Base-by-base conservation (phyloP, 2,888 invertebrate genomes). In the Willowsia nigromaculata region DNA sequence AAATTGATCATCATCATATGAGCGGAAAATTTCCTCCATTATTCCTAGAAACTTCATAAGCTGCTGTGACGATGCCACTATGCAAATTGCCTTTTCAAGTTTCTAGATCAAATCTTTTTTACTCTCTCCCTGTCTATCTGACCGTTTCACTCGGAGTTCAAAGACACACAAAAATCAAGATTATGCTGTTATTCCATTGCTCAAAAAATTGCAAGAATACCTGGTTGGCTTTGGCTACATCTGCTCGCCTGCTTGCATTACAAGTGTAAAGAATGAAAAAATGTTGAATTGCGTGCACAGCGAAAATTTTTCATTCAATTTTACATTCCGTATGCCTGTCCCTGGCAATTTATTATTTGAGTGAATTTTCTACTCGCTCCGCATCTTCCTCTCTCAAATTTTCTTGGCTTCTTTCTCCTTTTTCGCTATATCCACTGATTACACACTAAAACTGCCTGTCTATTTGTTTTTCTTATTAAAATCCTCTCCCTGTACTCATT, bases 71-170 rank as follows among this genome's bases (percentile, higher is more conserved):
- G 18, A 18, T 6, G 13, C 0, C 1, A n/a, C 18, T n/a, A 62
- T 62, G 62, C 62, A 62, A 62, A 62, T 62, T 62, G 13, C 11
- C 11, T 62, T 30, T 62, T 62, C 62, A 62, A 62, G 62, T 62
- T 62, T n/a, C n/a, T 47, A 82, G 56, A 82, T 82, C 43, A 43
- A n/a, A 68, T 40, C 68, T n/a, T n/a, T n/a, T n/a, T n/a, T n/a
- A n/a, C n/a, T n/a, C n/a, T n/a, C n/a, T n/a, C n/a, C n/a, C n/a
- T 68, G 76, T 4, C 25, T 43, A 81, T 50, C 40, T 76, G 74
- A 43, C 83, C 71, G 83, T 85, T 85, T 76, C 43, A 85, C 50
- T 53, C 25, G 18, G 85, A 59, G 85, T 85, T 85, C 85, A 85
- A 85, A 85, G 85, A 85, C 85, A 85, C 59, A 65, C 37, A 37